Conservation (phyloP, 2,888 invertebrate species). For the Cephus pygmeus region DNA sequence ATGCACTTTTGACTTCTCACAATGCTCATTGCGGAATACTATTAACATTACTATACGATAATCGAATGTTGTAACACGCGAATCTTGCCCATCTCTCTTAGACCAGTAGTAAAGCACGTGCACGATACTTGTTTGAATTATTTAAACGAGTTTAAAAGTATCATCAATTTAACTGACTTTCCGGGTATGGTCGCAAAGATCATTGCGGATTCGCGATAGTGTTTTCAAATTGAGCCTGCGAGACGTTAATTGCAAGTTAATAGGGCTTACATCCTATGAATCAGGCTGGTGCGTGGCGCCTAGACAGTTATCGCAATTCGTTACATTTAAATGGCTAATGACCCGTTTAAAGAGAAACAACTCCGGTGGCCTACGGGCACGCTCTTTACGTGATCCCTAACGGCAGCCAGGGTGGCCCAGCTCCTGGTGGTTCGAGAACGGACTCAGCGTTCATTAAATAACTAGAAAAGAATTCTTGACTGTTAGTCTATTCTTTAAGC, state of each 20-base stretch:
- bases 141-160: background rate
- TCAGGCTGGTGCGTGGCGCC: background rate
- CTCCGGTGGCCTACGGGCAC: constrained; percentile 1
- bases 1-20: background rate
- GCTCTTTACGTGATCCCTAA: background rate
- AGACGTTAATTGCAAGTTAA: background rate
- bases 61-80: background rate
- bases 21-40: background rate
- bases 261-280: background rate
- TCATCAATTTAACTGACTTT: background rate
- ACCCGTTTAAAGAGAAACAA: background rate
- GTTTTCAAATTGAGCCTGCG: background rate
- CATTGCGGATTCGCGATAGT: background rate
- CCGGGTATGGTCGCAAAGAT: background rate
- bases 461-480: background rate
- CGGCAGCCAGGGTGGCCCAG: background rate
- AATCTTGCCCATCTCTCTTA: background rate
- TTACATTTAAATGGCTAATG: background rate
- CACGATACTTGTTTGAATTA: background rate
- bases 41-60: background rate
- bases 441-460: background rate
- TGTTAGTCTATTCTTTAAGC: background rate
- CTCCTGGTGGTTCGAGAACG: background rate
- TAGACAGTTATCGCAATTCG: constrained; percentile 1
- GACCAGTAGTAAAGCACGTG: background rate